phyloP scores from a whole-genome alignment of 2,797 vertebrate species.

The Trematomus bernacchii region DNA sequence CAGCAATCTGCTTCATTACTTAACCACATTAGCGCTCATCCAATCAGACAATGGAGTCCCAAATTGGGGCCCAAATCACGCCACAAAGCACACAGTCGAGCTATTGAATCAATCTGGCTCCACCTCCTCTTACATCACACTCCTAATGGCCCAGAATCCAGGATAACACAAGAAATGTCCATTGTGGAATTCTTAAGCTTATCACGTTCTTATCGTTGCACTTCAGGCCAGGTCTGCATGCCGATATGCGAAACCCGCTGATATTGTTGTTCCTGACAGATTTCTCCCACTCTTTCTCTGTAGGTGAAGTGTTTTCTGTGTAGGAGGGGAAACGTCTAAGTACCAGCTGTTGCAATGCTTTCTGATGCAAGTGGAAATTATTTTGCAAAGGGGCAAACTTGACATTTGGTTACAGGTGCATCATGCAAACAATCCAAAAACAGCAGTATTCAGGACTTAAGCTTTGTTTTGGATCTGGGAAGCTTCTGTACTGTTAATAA shows the following conservation, averaged over 20 bases:
- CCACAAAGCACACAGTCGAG: constrained; percentile 79
- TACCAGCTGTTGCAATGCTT: constrained; percentile 13
- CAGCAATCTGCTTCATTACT: constrained; percentile 79
- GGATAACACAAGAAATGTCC: constrained; percentile 64
- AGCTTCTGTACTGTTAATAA: not conserved
- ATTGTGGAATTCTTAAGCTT: constrained; percentile 53
- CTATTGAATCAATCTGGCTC: constrained; percentile 79
- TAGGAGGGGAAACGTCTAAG: constrained; percentile 30
- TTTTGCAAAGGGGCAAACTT: constrained; percentile 13
- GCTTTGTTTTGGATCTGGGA: not conserved
- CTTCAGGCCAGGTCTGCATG: constrained; percentile 26
- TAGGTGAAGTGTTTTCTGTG: constrained; percentile 36
- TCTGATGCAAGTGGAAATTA: constrained; percentile 7
- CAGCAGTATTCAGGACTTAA: not conserved
- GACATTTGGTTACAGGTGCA: constrained; percentile 12
- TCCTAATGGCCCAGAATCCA: constrained; percentile 77
- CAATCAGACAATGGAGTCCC: constrained; percentile 78
- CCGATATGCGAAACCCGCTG: constrained; percentile 7
- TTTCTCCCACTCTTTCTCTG: constrained; percentile 21
- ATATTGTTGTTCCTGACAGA: constrained; percentile 28
- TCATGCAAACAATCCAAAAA: constrained; percentile 3
- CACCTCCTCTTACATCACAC: constrained; percentile 83
- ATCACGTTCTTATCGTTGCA: constrained; percentile 44
- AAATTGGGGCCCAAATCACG: constrained; percentile 82
- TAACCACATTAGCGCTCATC: constrained; percentile 81